phyloP scores from a whole-genome alignment of 2,797 vertebrate genomes.

The Ctenochaetus hawaiiensis region DNA sequence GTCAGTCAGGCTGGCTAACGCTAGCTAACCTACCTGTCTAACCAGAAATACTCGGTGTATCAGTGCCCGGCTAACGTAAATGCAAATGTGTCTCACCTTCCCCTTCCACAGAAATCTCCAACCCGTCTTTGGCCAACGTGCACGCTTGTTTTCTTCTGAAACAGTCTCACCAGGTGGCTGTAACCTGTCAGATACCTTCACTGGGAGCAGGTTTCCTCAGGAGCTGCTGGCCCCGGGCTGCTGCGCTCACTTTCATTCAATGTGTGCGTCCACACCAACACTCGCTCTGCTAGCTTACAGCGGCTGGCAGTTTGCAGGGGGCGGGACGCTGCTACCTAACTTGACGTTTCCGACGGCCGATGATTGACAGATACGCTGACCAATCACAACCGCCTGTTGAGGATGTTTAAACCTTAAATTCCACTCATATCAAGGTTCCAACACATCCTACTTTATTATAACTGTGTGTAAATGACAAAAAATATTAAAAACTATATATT shows the following conservation, averaged over 20 bases:
- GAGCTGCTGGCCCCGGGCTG: slow-evolving; percentile 45
- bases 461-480: neutral
- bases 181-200: slow-evolving; percentile 5
- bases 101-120: slow-evolving; percentile 49
- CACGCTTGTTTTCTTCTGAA: neutral
- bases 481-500: neutral
- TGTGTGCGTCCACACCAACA: slow-evolving; percentile 56
- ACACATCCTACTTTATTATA: neutral
- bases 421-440: neutral
- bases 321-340: slow-evolving; percentile 65
- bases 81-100: slow-evolving; percentile 71
- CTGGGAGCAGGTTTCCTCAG: slow-evolving; percentile 26
- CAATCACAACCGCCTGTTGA: slow-evolving; percentile 34
- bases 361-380: slow-evolving; percentile 51
- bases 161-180: slow-evolving; percentile 3
- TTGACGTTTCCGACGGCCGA: neutral
- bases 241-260: slow-evolving; percentile 81
- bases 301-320: slow-evolving; percentile 50
- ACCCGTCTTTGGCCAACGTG: slow-evolving; percentile 23
- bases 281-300: slow-evolving; percentile 52
- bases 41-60: slow-evolving; percentile 76
- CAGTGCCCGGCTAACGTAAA: slow-evolving; percentile 61
- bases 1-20: slow-evolving; percentile 45
- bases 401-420: neutral
- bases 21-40: slow-evolving; percentile 79